A percentile compares a stretch with the other conserved stretches of the same genome.
phyloP scores from a whole-genome alignment of 2,888 invertebrate genomes.

The Alentia gelatinosa region DNA sequence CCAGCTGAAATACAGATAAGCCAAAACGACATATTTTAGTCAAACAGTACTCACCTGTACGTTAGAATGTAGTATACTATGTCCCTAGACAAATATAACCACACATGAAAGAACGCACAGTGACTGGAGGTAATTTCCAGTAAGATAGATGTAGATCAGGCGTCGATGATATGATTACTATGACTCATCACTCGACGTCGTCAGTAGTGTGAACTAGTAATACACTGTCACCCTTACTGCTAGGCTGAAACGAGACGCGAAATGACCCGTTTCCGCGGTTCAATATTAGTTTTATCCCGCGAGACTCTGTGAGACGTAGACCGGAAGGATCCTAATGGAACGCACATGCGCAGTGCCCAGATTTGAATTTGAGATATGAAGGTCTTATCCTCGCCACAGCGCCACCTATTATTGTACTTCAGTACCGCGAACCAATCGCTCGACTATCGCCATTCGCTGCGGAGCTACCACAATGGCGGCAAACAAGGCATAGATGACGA shows the following conservation, averaged over 20 bases:
- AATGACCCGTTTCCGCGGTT: slow-evolving; percentile 13
- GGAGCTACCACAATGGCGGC: neutral
- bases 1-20: too few relatives aligned
- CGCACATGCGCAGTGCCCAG: neutral
- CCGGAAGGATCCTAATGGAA: slow-evolving; percentile 45
- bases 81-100: too few relatives aligned
- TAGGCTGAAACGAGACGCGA: neutral
- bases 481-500: neutral
- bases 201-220: neutral
- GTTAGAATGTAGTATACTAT: too few relatives aligned
- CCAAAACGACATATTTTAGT: too few relatives aligned
- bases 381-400: neutral
- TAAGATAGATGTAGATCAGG: too few relatives aligned
- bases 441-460: neutral
- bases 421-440: neutral
- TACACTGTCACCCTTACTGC: neutral
- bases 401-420: neutral
- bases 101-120: too few relatives aligned
- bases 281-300: slow-evolving; percentile 37
- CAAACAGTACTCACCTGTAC: too few relatives aligned
- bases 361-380: slow-evolving; percentile 28
- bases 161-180: too few relatives aligned
- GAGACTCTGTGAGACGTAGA: neutral
- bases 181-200: neutral
- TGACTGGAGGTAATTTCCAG: too few relatives aligned